Evolutionary conservation across 2,888 invertebrate species (phyloP).

Genomic region (Tetropium fuscum): DNA sequence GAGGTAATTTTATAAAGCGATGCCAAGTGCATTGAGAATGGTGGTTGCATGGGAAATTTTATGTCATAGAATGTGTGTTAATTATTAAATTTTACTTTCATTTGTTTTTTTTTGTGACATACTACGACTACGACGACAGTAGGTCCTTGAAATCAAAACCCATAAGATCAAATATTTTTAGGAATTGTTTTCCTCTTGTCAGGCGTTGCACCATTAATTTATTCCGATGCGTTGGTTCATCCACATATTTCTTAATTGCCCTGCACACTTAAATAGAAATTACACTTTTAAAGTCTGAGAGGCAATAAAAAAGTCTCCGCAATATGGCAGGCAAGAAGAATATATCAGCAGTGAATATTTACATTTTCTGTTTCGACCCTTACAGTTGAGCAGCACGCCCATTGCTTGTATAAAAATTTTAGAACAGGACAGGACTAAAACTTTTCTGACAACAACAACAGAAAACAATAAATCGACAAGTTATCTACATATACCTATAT

Average conservation of each 20-base stretch:
- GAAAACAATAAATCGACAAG: no score
- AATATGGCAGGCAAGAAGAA: constrained; percentile 56
- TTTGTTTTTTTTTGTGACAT: not conserved
- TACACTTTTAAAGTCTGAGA: constrained; percentile 54
- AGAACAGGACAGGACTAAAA: constrained; percentile 13
- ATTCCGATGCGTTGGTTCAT: constrained; percentile 5
- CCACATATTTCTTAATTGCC: constrained; percentile 48
- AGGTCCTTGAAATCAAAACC: no score
- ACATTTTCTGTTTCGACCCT: constrained; percentile 48
- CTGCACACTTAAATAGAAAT: constrained; percentile 58
- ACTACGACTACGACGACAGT: not conserved
- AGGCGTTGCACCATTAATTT: no score
- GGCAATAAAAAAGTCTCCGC: constrained; percentile 57
- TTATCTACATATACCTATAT: no score
- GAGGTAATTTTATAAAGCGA: no score
- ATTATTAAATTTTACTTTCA: not conserved
- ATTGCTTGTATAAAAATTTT: constrained; percentile 25
- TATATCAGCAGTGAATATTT: constrained; percentile 53
- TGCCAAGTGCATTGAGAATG: no score
- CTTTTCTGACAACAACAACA: no score
- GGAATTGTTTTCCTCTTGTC: no score
- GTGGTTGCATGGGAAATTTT: no score
- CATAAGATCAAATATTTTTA: no score
- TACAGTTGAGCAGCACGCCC: constrained; percentile 37
- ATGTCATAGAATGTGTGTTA: not conserved